Conservation (phyloP, 1,140 invertebrate genomes). For the Augochlora pura region DNA sequence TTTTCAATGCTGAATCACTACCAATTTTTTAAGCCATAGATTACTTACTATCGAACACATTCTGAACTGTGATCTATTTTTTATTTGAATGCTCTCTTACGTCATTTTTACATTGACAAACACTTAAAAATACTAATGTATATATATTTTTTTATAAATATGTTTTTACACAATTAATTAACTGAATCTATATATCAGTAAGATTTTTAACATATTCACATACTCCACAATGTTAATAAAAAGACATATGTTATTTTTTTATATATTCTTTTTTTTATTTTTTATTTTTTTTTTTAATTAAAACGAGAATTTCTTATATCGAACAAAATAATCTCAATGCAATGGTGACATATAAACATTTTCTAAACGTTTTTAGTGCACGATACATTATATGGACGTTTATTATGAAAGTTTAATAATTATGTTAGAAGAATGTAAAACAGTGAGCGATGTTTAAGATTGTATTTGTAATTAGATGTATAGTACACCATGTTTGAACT, state of each 20-base stretch:
- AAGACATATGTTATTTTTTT: neutral
- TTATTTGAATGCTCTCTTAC: conserved; percentile 20
- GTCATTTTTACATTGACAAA: conserved; percentile 3
- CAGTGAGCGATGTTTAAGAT: conserved; percentile 37
- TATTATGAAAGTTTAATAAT: conserved; percentile 27
- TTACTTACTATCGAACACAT: conserved; percentile 19
- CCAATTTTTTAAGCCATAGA: conserved; percentile 9
- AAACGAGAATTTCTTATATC: too few relatives aligned
- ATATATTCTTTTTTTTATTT: neutral
- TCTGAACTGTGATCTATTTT: conserved; percentile 16
- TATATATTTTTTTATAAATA: conserved; percentile 4
- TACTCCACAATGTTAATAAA: neutral
- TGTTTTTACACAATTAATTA: neutral
- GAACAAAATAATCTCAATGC: conserved; percentile 18
- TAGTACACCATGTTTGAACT: conserved; percentile 52
- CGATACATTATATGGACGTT: neutral
- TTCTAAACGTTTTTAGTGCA: conserved; percentile 33
- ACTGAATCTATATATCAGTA: conserved; percentile 1
- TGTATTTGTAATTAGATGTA: conserved; percentile 57
- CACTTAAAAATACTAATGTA: conserved; percentile 2
- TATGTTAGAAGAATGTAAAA: conserved; percentile 20
- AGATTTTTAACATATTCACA: neutral
- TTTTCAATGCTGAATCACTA: neutral
- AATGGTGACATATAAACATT: conserved; percentile 38
- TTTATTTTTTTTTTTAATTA: neutral